Base-by-base conservation (phyloP, 2,797 vertebrate species). In the Phyllotis vaccarum region DNA sequence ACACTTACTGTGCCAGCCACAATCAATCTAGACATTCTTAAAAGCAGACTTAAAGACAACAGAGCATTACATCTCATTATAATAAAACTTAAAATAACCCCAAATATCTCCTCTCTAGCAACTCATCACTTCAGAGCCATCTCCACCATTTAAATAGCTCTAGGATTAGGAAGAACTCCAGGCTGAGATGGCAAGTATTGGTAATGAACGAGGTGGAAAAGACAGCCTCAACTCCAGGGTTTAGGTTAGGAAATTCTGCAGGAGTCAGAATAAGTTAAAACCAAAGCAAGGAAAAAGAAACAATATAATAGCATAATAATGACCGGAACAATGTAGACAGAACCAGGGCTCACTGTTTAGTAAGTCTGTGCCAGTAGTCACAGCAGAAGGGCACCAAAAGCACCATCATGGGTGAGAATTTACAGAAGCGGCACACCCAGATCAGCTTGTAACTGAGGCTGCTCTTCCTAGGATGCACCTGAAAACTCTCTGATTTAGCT, bases 401-500 rank as follows among this genome's bases (percentile, higher is more conserved):
- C 7, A 74, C 31, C 29, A 29, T 7, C 2, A 22, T 16, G 8
- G 2, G 2, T 0, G 0, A 90, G 21, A 40, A 34, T 8, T 54
- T 6, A 52, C 37, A 80, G 21, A 21, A 24, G 17, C 29, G 31
- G 37, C 0, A 7, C 62, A 29, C 72, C n/a, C 6, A 11, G 27
- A 3, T 37, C 12, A 3, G 22, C 16, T 17, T 14, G 31, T 37
- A 19, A 40, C 64, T 40, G 46, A 8, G 14, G 11, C 43, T 37
- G 60, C 19, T 49, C 66, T 11, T n/a, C 86, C 31, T 11, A n/a
- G 21, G 3, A 2, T 2, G 27, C 11, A 5, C 3, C 1, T 7
- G 10, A 40, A 54, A 79, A 62, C 17, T 8, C 52, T 14, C 1
- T 34, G 6, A 34, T 13, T 68, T 29, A 29, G 46, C 6, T 16